phyloP scores from a whole-genome alignment of 2,797 vertebrate species.

The Sternotherus odoratus region DNA sequence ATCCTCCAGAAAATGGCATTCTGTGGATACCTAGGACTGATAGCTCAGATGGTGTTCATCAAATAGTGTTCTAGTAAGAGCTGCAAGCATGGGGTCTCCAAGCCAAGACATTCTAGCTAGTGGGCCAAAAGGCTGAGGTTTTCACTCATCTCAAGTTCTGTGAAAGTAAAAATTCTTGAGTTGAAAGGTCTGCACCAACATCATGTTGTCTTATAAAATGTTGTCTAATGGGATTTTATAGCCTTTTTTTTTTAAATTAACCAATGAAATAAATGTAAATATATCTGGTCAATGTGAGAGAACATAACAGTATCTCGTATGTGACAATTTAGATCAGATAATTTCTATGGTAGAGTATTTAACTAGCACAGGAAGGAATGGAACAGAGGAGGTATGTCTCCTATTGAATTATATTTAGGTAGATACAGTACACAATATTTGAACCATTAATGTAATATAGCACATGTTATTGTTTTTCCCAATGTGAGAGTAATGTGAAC shows the following conservation, averaged over 20 bases:
- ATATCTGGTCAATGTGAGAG: not conserved
- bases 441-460: not conserved
- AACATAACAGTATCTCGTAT: not conserved
- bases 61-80: not conserved
- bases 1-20: not conserved
- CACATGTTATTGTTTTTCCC: not conserved
- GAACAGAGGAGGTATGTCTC: not conserved
- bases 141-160: not conserved
- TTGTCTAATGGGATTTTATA: not conserved
- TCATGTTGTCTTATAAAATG: not conserved
- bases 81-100: not conserved
- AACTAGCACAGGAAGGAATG: not conserved
- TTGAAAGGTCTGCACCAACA: not conserved
- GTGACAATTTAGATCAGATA: not conserved
- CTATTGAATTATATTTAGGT: too few species aligned
- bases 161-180: not conserved
- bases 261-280: not conserved
- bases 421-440: too few species aligned
- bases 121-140: not conserved
- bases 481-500: too few species aligned
- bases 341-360: too few species aligned
- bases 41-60: not conserved
- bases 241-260: not conserved
- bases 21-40: not conserved
- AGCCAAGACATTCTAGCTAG: not conserved